phyloP scores from a whole-genome alignment of 23 tunicate species.

The Trididemnum clinides region DNA sequence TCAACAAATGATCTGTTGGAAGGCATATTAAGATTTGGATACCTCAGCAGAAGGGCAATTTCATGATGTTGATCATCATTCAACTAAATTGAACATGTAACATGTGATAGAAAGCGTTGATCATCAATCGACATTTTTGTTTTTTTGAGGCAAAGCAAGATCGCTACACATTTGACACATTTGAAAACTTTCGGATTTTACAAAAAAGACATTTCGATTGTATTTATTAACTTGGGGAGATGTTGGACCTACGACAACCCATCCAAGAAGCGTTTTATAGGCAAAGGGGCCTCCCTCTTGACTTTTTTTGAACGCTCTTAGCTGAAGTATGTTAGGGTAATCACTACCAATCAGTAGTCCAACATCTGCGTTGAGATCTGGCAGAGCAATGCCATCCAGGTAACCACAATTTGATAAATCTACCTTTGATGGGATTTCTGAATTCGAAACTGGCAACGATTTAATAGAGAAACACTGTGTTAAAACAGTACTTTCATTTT shows the following conservation, averaged over 20 bases:
- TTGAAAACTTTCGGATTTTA: too few species aligned
- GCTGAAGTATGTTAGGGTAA: not conserved
- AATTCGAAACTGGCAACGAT: constrained; percentile 5
- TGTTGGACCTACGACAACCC: not conserved
- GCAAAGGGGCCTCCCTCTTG: not conserved
- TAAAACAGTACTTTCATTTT: not conserved
- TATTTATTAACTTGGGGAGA: too few species aligned
- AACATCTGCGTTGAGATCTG: not conserved
- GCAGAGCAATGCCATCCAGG: not conserved
- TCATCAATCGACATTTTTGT: too few species aligned
- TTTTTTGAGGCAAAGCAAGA: too few species aligned
- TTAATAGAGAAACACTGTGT: not conserved
- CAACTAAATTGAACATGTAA: too few species aligned
- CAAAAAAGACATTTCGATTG: too few species aligned
- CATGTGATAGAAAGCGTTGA: too few species aligned
- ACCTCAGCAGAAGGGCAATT: constrained; percentile 13
- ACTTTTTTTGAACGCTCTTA: not conserved
- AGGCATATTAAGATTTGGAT: not conserved
- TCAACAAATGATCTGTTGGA: not conserved
- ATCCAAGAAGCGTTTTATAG: not conserved
- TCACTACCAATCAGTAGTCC: not conserved
- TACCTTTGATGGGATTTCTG: constrained; percentile 2
- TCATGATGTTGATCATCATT: constrained; percentile 30
- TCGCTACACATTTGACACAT: too few species aligned
- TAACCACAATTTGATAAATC: not conserved